These are phyloP conservation scores for Chamaea fasciata DNA, from an alignment of 2,113 vertebrate species.

Conservation along the genomic window DNA sequence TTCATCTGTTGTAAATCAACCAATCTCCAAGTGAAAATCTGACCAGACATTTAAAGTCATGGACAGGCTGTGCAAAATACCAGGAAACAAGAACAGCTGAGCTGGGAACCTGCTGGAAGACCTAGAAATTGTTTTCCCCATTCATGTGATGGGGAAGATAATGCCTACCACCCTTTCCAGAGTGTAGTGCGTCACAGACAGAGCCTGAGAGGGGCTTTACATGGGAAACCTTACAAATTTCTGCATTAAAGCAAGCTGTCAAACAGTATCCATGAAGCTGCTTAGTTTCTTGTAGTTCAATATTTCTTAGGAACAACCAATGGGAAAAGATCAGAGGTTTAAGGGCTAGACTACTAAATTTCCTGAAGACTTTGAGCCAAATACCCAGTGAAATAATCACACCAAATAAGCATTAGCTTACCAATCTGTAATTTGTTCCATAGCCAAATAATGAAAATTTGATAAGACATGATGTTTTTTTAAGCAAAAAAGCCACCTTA, in stretches of 20 bases:
- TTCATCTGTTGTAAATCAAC: neutral
- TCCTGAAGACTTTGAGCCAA: neutral
- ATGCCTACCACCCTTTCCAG: neutral
- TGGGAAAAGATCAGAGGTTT: slow-evolving; percentile 7
- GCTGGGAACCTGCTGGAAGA: neutral
- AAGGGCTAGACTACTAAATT: slow-evolving; percentile 28
- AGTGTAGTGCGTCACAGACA: neutral
- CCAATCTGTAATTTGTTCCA: slow-evolving; percentile 18
- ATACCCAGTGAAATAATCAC: slow-evolving; percentile 24
- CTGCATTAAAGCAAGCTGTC: neutral
- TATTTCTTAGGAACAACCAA: slow-evolving; percentile 3
- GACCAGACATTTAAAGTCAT: neutral
- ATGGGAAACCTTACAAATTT: neutral
- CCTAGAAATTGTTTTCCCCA: neutral
- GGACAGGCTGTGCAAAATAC: neutral
- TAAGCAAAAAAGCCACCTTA: neutral
- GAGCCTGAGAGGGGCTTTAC: neutral
- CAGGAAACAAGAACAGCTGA: neutral
- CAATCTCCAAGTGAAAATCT: neutral
- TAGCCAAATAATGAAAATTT: slow-evolving; percentile 62
- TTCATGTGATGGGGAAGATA: neutral
- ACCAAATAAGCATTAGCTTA: neutral
- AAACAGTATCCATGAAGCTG: neutral
- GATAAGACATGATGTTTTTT: slow-evolving; percentile 38
- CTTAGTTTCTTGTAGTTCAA: neutral